Evolutionary conservation across 2,113 vertebrate genomes (phyloP), one percentile per base, ranked within the genome.

Genomic region (Zosterops pallidus): DNA sequence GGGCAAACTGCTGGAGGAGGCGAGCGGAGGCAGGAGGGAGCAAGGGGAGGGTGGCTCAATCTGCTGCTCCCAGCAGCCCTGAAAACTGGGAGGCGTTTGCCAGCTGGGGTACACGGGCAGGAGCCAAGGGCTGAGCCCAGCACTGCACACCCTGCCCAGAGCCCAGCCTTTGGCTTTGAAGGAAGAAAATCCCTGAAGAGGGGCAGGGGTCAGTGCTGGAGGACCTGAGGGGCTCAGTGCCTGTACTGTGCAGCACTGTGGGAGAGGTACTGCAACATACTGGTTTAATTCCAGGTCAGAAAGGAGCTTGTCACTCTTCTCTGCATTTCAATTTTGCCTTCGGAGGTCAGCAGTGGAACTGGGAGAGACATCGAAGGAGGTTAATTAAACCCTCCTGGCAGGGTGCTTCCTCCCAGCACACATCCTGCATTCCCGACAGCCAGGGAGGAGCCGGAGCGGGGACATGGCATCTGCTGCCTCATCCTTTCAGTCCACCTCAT

Each of bases 261-360:
- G 64, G 90, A 89, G 75, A 57, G 67, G 52, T 14, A 52, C 47
- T 88, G 90, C 31, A 39, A 37, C 85, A 35, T 6, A 8, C 75
- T 60, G 52, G 22, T 91, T 91, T 86, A 60, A 93, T 97, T 96
- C 92, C 83, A 95, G 96, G 75, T 84, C 78, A 96, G 64, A 79
- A 78, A 92, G 86, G 59, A 93, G 81, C 49, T 82, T 76, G 83
- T 86, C 75, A 69, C 70, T 24, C 6, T 83, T 87, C 80, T 53
- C 83, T 88, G 68, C 4, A 0, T 81, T 83, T 90, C 77, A 42
- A 39, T 94, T 94, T 85, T 83, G 75, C 86, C 89, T 88, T 92
- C 3, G 2, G 88, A 94, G 83, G 94, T 91, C 71, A 97, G 83
- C 83, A 70, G 83, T 57, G 85, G 90, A 90, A 67, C 15, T 83